Evolutionary conservation across 1,140 invertebrate genomes (phyloP), one percentile per base, ranked within the genome.

Genomic region (Oppia nitens): DNA sequence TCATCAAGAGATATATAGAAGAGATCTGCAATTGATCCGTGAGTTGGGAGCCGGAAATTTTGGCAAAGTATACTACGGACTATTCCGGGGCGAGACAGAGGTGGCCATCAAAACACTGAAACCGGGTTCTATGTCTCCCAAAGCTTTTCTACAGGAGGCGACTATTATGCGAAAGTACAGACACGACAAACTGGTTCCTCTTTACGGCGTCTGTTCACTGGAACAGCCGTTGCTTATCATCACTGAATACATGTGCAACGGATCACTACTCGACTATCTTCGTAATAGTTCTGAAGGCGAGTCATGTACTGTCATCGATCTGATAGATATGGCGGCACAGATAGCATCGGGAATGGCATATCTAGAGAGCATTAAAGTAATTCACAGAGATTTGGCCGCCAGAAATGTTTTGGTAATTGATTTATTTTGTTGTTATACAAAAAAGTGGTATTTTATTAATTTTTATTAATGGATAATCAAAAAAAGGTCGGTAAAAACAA

Each of bases 281-380:
- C 85, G 90, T 82, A 85, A 85, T 83, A 77, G 63, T 28, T 45
- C 47, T 1, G 49, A 48, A n/a, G 21, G 27, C 3, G n/a, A 24
- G 29, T 3, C 21, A 28, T 20, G 40, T 47, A 57, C 50, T 12
- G 28, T 48, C 1, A 60, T 24, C 45, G 28, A 91, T 69, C 74
- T 98, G 62, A 96, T 98, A 67, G 95, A 98, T 73, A 93, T 98
- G 83, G 86, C 92, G 20, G 91, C 93, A 9, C 95, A 98, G 76
- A 97, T 99, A 64, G 94, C 95, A 0, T 83, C 88, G 65, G 95
- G 95, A 62, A 99, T 99, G 95, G 92, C 94, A 6, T 98, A 98
- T 72, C 78, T 99, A 53, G 95, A 98, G 74, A 91, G 90, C 29
- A 92, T 97, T 72, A 98, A 98, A 75, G 98, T 97, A 71, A 97